These are phyloP conservation scores for Ceramica pisi DNA, from an alignment of 2,888 invertebrate genomes.

Conservation along the genomic window DNA sequence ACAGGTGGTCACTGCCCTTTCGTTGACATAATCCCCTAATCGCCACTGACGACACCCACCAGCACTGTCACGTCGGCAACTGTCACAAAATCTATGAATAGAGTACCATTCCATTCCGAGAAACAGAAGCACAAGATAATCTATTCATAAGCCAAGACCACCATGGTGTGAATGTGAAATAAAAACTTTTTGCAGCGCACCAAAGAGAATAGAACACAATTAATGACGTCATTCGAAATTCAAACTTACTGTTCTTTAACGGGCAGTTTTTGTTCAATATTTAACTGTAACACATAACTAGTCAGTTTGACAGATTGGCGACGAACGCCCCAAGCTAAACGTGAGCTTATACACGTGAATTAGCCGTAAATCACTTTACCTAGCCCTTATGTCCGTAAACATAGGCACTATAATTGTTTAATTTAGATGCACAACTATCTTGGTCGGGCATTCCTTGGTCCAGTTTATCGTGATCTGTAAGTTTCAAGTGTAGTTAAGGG, in stretches of 20 bases:
- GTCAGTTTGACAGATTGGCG: constrained; percentile 75
- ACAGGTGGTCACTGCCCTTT: constrained; percentile 42
- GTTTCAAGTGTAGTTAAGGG: constrained; percentile 30
- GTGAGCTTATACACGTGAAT: constrained; percentile 60
- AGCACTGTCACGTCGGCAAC: constrained; percentile 39
- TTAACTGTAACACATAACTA: constrained; percentile 53
- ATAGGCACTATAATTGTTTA: constrained; percentile 11
- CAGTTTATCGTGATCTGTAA: constrained; percentile 48
- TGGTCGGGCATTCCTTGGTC: constrained; percentile 16
- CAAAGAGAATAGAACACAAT: constrained; percentile 41
- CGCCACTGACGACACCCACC: constrained; percentile 32
- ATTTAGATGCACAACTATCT: neutral
- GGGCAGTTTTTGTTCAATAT: constrained; percentile 34
- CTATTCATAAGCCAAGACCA: constrained; percentile 59
- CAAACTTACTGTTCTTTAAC: constrained; percentile 33
- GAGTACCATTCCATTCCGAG: constrained; percentile 39
- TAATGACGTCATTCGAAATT: constrained; percentile 42
- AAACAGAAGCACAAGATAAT: constrained; percentile 22
- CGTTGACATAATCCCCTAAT: constrained; percentile 26
- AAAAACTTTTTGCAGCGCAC: constrained; percentile 25
- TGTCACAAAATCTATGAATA: constrained; percentile 55
- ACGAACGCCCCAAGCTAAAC: constrained; percentile 69
- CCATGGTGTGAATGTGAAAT: constrained; percentile 34
- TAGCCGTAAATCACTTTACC: neutral
- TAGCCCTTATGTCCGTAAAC: fast-evolving